Evolutionary conservation across 2,113 vertebrate species (phyloP), one percentile per base, ranked within the genome.

Genomic region (Neotoma lepida): DNA sequence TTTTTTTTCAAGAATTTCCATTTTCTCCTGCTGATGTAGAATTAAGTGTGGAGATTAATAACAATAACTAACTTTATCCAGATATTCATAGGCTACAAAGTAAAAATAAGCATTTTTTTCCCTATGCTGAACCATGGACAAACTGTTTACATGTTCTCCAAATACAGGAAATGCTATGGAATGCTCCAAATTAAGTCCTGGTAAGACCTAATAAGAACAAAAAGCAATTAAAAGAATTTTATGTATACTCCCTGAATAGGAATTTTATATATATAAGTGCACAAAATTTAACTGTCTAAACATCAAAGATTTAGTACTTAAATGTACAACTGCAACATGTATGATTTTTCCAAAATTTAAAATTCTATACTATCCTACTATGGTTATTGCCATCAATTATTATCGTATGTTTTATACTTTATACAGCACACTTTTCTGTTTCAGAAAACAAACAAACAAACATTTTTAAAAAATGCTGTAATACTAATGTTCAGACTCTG

Each of bases 401-500:
- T 77, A 70, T 56, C 46, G 68, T 7, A 41, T 68, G 68, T 51
- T 93, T 93, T 66, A 86, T 66, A 61, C 91, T n/a, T n/a, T n/a
- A n/a, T 14, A 73, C 2, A 56, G 84, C 13, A 86, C 33, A 80
- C 44, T 94, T 63, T 85, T 49, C 41, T 68, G 10, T 89, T 49
- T 86, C 30, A 39, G 28, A 18, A 35, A 88, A 92, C 68, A 87
- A 89, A 71, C n/a, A 68, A 68, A 68, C 30, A 20, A n/a, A 68
- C 13, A n/a, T 51, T 51, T 51, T 51, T 20, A n/a, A 51, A 9
- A 22, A 39, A 15, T 5, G 20, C 1, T 82, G 0, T 64, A 77
- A 71, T 64, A 93, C 39, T 90, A 96, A 95, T 28, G 63, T 71
- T 89, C 84, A 95, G 93, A 97, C 95, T 96, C 93, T 64, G 91